phyloP scores from a whole-genome alignment of 92 coral and sea anemone species.

The Epizoanthus ramosus region DNA sequence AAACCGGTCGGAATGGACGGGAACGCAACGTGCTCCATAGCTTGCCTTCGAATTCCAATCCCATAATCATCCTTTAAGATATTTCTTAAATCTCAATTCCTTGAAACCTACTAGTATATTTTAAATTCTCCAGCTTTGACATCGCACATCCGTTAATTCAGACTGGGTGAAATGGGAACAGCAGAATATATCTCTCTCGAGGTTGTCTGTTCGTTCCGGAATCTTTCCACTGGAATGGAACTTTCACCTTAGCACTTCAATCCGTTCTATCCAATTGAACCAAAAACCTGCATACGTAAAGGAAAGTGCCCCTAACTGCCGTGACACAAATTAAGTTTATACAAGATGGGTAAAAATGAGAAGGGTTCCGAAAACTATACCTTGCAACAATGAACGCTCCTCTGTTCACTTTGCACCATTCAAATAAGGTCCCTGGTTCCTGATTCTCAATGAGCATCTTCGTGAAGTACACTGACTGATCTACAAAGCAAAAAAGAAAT shows the following conservation, averaged over 20 bases:
- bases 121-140: too few relatives aligned
- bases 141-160: too few relatives aligned
- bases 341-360: neutral
- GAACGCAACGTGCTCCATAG: too few relatives aligned
- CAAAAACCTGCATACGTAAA: too few relatives aligned
- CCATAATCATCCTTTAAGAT: too few relatives aligned
- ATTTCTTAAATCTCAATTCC: too few relatives aligned
- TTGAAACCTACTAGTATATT: too few relatives aligned
- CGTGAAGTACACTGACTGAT: conserved; percentile 64
- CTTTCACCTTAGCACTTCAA: too few relatives aligned
- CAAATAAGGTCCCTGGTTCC: conserved; percentile 69
- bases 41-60: too few relatives aligned
- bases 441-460: conserved; percentile 68
- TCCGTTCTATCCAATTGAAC: neutral
- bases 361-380: conserved; percentile 42
- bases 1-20: too few relatives aligned
- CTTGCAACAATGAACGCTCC: conserved; percentile 97
- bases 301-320: neutral
- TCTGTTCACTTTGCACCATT: conserved; percentile 90
- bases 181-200: neutral
- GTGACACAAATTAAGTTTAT: neutral
- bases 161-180: too few relatives aligned
- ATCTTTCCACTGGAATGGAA: too few relatives aligned
- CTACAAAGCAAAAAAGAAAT: neutral
- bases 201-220: neutral